phyloP scores from a whole-genome alignment of 2,888 invertebrate genomes.

The Dasypolia templi region DNA sequence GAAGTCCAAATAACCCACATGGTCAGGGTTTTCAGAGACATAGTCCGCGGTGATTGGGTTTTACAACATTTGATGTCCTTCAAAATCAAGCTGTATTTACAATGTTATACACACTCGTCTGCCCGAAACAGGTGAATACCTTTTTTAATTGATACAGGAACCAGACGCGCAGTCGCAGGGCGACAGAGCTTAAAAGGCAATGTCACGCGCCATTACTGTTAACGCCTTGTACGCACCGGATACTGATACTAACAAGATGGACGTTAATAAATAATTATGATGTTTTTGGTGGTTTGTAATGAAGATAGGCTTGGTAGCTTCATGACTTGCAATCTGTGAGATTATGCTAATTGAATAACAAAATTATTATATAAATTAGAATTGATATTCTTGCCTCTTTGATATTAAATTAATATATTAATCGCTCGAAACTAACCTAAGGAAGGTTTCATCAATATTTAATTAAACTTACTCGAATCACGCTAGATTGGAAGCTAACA shows the following conservation, averaged over 20 bases:
- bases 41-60: no score
- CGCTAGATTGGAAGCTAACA: no score
- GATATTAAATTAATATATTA: background rate
- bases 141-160: slow-evolving; percentile 63
- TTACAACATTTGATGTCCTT: background rate
- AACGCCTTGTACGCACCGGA: slow-evolving; percentile 32
- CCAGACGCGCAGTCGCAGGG: slow-evolving; percentile 48
- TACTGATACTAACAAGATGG: slow-evolving; percentile 40
- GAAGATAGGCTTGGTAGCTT: background rate
- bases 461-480: background rate
- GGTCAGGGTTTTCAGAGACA: no score
- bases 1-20: no score
- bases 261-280: slow-evolving; percentile 23
- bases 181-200: slow-evolving; percentile 62
- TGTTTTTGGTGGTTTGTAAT: slow-evolving; percentile 10
- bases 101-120: background rate
- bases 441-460: background rate
- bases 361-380: slow-evolving; percentile 38
- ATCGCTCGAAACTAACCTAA: background rate
- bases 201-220: slow-evolving; percentile 53
- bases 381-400: background rate
- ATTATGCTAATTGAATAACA: slow-evolving; percentile 14
- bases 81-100: background rate
- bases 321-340: background rate
- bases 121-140: slow-evolving; percentile 46